Evolutionary conservation across 2,113 vertebrate genomes (phyloP).

Genomic region (Limanda limanda): DNA sequence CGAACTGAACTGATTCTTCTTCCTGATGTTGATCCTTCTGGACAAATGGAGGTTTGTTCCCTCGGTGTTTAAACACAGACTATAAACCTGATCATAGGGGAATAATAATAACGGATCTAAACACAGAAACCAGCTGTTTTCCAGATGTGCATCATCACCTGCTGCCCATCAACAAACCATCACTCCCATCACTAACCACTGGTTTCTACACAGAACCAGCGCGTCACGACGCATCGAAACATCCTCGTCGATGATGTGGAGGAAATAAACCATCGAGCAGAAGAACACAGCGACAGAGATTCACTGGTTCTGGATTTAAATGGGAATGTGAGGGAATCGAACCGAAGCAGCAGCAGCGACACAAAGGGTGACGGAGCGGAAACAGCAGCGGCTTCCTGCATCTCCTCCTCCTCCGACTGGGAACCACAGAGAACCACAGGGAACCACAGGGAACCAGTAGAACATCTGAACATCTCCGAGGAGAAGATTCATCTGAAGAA

Average conservation of each 20-base stretch:
- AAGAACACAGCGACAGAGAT: too few relatives aligned
- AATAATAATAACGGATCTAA: too few relatives aligned
- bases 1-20: too few relatives aligned
- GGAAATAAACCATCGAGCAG: background rate
- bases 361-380: conserved; percentile 18
- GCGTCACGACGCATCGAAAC: conserved; percentile 33
- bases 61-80: too few relatives aligned
- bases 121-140: background rate
- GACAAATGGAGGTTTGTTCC: too few relatives aligned
- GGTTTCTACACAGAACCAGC: background rate
- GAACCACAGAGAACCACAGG: too few relatives aligned
- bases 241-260: background rate
- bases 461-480: too few relatives aligned
- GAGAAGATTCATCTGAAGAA: too few relatives aligned
- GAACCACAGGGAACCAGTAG: too few relatives aligned
- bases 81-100: too few relatives aligned
- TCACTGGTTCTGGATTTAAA: too few relatives aligned
- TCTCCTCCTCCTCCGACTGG: background rate
- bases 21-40: too few relatives aligned
- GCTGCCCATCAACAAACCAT: conserved; percentile 15
- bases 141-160: background rate
- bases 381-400: background rate
- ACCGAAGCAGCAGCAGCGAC: conserved; percentile 3
- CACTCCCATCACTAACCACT: conserved; percentile 6
- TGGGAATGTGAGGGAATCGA: background rate